Conservation (phyloP, 2,888 invertebrate genomes). For the Sycophila texana region DNA sequence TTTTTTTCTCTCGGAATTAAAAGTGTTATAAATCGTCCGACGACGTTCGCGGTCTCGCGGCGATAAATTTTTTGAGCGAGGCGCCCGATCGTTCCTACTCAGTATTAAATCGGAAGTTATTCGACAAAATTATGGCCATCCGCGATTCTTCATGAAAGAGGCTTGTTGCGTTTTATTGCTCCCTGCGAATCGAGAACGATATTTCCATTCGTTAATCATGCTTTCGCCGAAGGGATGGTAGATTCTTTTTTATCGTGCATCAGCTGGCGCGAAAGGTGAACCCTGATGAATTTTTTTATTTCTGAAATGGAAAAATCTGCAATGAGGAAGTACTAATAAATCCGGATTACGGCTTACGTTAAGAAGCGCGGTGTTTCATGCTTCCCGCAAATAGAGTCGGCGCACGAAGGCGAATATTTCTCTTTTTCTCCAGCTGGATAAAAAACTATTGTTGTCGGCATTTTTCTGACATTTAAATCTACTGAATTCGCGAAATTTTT, state of each 20-base stretch:
- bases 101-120: slow-evolving; percentile 38
- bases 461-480: too few species aligned
- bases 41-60: slow-evolving; percentile 2
- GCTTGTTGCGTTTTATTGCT: slow-evolving; percentile 15
- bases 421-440: background rate
- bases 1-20: slow-evolving; percentile 1
- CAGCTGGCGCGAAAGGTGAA: background rate
- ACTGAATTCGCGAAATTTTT: too few species aligned
- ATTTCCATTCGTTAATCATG: slow-evolving; percentile 46
- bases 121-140: slow-evolving; percentile 28
- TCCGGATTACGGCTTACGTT: slow-evolving; percentile 47
- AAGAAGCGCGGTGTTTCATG: slow-evolving; percentile 17
- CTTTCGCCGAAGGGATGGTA: background rate
- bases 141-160: slow-evolving; percentile 31
- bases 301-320: slow-evolving; percentile 11
- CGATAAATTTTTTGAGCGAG: slow-evolving; percentile 33
- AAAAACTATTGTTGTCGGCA: background rate
- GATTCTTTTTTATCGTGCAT: background rate
- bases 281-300: slow-evolving; percentile 36
- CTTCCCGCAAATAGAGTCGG: slow-evolving; percentile 10
- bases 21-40: slow-evolving; percentile 25
- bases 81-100: background rate
- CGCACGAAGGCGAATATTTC: background rate
- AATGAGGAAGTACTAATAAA: slow-evolving; percentile 46
- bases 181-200: slow-evolving; percentile 23